Conservation (phyloP, 2,888 invertebrate species). For the Ochlodes sylvanus region DNA sequence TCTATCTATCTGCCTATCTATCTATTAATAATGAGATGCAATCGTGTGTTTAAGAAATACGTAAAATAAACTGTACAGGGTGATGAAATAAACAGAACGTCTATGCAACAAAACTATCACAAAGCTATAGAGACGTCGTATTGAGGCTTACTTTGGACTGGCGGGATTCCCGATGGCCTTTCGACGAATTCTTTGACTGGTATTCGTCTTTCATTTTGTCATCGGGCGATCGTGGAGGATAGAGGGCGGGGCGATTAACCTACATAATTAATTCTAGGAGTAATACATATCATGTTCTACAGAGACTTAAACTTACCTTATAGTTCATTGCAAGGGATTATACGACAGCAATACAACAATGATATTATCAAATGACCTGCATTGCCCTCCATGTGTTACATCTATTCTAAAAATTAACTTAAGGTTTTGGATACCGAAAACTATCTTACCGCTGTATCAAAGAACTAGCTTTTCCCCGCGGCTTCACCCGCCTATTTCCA, state of each 20-base stretch:
- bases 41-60: neutral
- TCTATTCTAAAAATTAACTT: neutral
- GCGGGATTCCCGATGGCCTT: constrained; percentile 2
- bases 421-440: no score
- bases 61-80: neutral
- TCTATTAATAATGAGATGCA: no score
- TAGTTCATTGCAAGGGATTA: neutral
- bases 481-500: no score
- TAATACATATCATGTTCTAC: constrained; percentile 2
- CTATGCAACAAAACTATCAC: neutral
- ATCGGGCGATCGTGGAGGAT: constrained; percentile 4
- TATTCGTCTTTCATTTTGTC: constrained; percentile 15
- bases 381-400: neutral
- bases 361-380: neutral
- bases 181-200: constrained; percentile 25
- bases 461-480: no score
- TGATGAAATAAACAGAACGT: neutral
- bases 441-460: no score
- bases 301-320: constrained; percentile 3
- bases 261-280: constrained; percentile 7
- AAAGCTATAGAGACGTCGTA: neutral
- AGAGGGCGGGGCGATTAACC: constrained; percentile 1
- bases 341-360: neutral
- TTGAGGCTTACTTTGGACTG: neutral
- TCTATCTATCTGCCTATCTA: no score